These are phyloP conservation scores for Hipparchia sbordonii DNA, from an alignment of 2,888 invertebrate species.

Conservation along the genomic window DNA sequence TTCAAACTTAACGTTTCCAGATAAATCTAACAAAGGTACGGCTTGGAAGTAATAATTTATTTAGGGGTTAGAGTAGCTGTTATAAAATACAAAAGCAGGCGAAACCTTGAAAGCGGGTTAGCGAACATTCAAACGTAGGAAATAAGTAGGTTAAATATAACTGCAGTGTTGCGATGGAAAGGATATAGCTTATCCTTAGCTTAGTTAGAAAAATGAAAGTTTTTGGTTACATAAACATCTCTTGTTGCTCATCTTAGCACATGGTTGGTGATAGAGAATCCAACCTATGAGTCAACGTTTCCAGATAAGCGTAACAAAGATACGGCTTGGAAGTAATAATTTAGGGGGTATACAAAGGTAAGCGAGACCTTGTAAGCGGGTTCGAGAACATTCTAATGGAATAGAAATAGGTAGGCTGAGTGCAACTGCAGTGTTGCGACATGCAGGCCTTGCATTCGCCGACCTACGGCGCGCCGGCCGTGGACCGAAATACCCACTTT, in stretches of 20 bases:
- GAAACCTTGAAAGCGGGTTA: too few relatives aligned
- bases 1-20: conserved; percentile 15
- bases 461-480: conserved; percentile 66
- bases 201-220: too few relatives aligned
- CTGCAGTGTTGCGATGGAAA: too few relatives aligned
- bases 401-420: conserved; percentile 53
- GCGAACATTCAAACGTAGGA: too few relatives aligned
- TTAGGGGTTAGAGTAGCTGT: conserved; percentile 10
- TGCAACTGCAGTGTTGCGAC: conserved; percentile 76
- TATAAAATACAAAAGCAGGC: conserved; percentile 21
- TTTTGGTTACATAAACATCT: background rate
- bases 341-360: conserved; percentile 32
- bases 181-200: too few relatives aligned
- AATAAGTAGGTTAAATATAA: too few relatives aligned
- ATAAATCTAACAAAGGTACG: conserved; percentile 20
- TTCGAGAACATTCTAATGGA: conserved; percentile 53
- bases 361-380: conserved; percentile 49
- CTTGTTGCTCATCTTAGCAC: background rate
- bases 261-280: background rate
- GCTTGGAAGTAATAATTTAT: conserved; percentile 13
- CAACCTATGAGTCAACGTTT: conserved; percentile 9
- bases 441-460: conserved; percentile 78
- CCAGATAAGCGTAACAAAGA: conserved; percentile 16
- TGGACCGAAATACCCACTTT: conserved; percentile 79
- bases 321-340: conserved; percentile 20